Percentiles rank a stretch among this genome's conserved stretches.
These are phyloP conservation scores for Sebastes hubbsi DNA, from an alignment of 2,797 vertebrate species.

Conservation along the genomic window DNA sequence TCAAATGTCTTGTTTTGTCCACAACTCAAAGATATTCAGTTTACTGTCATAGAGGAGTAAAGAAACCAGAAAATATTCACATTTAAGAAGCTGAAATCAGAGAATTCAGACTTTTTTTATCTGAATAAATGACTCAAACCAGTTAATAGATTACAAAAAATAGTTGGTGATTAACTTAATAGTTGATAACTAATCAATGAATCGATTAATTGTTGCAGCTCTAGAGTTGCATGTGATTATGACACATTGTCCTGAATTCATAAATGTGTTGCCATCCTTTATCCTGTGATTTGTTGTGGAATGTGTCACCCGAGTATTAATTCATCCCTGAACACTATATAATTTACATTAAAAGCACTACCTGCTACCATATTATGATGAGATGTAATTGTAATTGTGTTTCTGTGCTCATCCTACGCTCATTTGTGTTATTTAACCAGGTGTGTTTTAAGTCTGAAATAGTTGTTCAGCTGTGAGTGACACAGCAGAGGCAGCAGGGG, in stretches of 20 bases:
- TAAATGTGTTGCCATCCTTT: background rate
- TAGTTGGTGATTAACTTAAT: too few relatives aligned
- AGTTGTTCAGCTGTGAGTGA: background rate
- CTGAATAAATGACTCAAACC: too few relatives aligned
- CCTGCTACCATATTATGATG: background rate
- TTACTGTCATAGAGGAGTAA: too few relatives aligned
- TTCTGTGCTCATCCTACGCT: background rate
- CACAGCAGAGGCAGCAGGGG: constrained; percentile 11
- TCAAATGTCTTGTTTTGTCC: too few relatives aligned
- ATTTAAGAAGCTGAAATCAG: too few relatives aligned
- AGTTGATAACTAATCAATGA: too few relatives aligned
- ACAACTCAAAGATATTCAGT: too few relatives aligned
- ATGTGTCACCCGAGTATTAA: background rate
- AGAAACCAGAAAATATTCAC: too few relatives aligned
- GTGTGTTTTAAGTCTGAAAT: background rate
- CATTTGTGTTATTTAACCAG: background rate
- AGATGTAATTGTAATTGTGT: background rate
- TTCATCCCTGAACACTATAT: background rate
- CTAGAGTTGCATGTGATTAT: background rate
- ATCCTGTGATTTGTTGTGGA: background rate
- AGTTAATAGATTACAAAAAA: too few relatives aligned
- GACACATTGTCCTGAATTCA: background rate
- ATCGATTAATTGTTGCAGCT: too few relatives aligned
- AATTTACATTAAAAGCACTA: background rate
- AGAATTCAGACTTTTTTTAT: too few relatives aligned